phyloP scores from a whole-genome alignment of 2,888 invertebrate species.

The Agonum fuliginosum region DNA sequence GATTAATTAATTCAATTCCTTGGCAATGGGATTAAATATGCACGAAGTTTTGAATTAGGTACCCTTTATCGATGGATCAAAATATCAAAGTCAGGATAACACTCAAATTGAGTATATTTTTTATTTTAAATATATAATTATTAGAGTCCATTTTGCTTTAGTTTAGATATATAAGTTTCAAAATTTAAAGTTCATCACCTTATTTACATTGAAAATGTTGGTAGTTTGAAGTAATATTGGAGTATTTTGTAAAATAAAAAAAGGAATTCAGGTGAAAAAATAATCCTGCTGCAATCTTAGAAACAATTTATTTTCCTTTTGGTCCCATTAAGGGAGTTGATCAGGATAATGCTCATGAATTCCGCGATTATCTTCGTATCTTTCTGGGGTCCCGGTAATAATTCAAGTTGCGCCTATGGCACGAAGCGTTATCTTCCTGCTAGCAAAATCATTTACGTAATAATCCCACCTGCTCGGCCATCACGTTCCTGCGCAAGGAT shows the following conservation, averaged over 20 bases:
- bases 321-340: conserved; percentile 5
- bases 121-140: too few species aligned
- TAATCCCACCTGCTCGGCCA: conserved; percentile 38
- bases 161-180: too few species aligned
- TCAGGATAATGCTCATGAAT: conserved; percentile 36
- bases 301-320: conserved; percentile 12
- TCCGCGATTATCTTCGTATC: conserved; percentile 24
- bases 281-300: neutral
- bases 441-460: conserved; percentile 42
- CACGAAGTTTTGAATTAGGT: too few species aligned
- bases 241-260: neutral
- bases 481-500: conserved; percentile 23
- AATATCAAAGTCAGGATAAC: too few species aligned
- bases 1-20: too few species aligned
- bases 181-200: too few species aligned
- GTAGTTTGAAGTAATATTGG: too few species aligned
- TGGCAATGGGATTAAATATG: too few species aligned
- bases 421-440: conserved; percentile 33
- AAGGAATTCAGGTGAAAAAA: neutral
- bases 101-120: too few species aligned
- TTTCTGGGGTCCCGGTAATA: neutral
- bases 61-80: too few species aligned
- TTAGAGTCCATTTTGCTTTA: too few species aligned
- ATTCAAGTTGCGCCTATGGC: conserved; percentile 37
- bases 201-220: too few species aligned